Conservation (phyloP, 2,888 invertebrate genomes). For the Nemapogon koenigi region DNA sequence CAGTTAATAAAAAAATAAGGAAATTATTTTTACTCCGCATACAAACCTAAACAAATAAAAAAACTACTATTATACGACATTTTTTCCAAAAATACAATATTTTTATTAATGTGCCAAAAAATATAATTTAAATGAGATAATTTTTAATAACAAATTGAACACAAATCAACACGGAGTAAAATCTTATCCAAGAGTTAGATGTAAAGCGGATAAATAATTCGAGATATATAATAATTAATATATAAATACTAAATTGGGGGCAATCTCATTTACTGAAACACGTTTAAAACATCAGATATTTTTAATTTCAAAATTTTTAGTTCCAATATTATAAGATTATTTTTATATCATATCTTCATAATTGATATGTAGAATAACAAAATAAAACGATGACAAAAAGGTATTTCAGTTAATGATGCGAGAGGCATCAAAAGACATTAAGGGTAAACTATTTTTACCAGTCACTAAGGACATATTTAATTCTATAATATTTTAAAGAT, state of each 20-base stretch:
- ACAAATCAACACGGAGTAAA: conserved; percentile 41
- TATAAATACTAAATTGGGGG: not conserved
- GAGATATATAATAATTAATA: conserved; percentile 14
- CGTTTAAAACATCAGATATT: too few relatives aligned
- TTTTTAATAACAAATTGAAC: not conserved
- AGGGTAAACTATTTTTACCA: too few relatives aligned
- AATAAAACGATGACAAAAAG: too few relatives aligned
- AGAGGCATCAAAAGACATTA: too few relatives aligned
- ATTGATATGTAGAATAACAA: too few relatives aligned
- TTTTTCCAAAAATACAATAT: conserved; percentile 12
- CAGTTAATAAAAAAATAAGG: not conserved
- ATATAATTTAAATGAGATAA: too few relatives aligned
- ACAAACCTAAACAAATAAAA: conserved; percentile 7
- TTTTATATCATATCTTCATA: too few relatives aligned
- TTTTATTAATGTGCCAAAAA: conserved; percentile 9
- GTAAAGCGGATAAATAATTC: conserved; percentile 54
- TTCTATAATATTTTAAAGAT: too few relatives aligned
- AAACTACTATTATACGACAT: not conserved
- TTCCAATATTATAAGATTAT: too few relatives aligned
- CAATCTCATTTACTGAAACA: conserved; percentile 6
- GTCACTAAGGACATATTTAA: too few relatives aligned
- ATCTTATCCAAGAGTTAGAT: conserved; percentile 42
- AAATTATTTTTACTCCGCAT: conserved; percentile 9
- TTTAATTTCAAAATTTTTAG: too few relatives aligned
- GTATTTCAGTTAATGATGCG: too few relatives aligned